These are phyloP conservation scores for Siniperca knerii DNA, from an alignment of 2,113 vertebrate genomes.

Conservation along the genomic window DNA sequence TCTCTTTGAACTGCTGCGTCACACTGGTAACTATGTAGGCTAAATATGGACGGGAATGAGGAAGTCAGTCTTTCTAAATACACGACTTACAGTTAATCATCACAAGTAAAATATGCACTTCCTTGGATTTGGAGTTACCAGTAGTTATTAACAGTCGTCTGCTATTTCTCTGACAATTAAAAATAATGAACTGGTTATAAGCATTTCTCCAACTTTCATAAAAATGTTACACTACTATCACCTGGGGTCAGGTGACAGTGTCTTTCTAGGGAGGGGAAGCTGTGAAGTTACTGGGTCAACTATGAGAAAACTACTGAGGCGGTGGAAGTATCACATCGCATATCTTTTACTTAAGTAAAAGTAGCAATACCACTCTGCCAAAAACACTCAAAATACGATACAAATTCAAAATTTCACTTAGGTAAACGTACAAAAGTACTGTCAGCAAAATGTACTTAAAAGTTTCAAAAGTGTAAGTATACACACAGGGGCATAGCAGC, in stretches of 20 bases:
- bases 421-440: no score
- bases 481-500: no score
- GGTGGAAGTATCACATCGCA: background rate
- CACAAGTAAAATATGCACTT: background rate
- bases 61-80: constrained; percentile 15
- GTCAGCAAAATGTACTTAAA: no score
- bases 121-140: background rate
- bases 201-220: background rate
- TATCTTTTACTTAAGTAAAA: background rate
- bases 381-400: background rate
- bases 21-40: background rate
- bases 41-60: constrained; percentile 23
- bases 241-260: background rate
- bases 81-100: background rate
- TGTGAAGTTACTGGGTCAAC: background rate
- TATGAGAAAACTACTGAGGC: background rate
- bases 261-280: background rate
- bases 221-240: background rate
- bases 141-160: background rate
- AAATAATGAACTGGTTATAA: background rate
- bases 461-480: no score
- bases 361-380: background rate
- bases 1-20: background rate
- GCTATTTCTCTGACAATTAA: background rate
- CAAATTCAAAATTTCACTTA: no score